Conservation (phyloP, 2,797 vertebrate genomes). For the Capromys pilorides region DNA sequence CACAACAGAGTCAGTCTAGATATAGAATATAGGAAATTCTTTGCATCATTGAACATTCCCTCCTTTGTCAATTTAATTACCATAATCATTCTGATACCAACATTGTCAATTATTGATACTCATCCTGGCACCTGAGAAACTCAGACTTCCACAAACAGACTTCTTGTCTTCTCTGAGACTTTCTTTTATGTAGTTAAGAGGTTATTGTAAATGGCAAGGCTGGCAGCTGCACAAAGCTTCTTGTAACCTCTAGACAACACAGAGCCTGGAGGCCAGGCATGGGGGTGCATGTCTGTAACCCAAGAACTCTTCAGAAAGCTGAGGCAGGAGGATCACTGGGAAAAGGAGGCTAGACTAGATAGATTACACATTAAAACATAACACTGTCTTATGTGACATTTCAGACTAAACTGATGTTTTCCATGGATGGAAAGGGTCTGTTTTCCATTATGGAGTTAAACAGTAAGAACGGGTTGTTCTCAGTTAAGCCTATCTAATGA, state of each 20-base stretch:
- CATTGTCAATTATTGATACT: not conserved
- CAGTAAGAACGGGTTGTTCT: not conserved
- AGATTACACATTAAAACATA: not conserved
- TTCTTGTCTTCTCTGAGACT: not conserved
- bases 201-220: not conserved
- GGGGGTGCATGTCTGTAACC: not conserved
- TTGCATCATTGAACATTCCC: not conserved
- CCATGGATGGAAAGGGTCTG: not conserved
- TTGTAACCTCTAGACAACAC: constrained; percentile 20
- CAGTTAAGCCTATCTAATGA: not conserved
- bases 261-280: not conserved
- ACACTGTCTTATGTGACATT: not conserved
- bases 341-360: not conserved
- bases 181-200: not conserved
- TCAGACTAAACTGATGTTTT: not conserved
- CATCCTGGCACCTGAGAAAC: not conserved
- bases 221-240: not conserved
- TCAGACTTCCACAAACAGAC: not conserved
- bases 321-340: not conserved
- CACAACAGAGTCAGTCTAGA: not conserved
- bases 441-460: constrained; percentile 20
- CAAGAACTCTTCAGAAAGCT: not conserved
- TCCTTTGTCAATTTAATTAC: constrained; percentile 1
- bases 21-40: not conserved
- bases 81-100: not conserved